Evolutionary conservation across 1,140 invertebrate genomes (phyloP).

Genomic region (Lucilia cuprina): DNA sequence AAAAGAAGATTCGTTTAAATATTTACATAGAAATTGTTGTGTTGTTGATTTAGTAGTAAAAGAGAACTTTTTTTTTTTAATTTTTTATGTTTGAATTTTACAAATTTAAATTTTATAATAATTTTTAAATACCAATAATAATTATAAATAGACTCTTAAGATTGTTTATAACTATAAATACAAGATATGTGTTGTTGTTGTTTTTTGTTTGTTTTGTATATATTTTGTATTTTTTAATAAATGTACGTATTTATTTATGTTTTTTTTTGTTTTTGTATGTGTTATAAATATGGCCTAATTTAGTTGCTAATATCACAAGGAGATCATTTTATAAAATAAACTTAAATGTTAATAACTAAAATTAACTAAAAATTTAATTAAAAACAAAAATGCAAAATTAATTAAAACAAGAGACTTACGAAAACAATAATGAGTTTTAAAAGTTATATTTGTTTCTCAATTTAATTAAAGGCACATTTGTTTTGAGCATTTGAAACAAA

Average conservation of each 20-base stretch:
- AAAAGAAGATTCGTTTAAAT: background rate
- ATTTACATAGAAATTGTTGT: constrained; percentile 17
- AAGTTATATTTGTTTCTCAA: background rate
- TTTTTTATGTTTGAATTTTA: background rate
- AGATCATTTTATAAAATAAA: constrained; percentile 12
- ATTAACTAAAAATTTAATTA: background rate
- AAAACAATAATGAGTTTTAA: background rate
- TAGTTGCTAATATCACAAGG: constrained; percentile 33
- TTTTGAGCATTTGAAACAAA: background rate
- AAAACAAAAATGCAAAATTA: background rate
- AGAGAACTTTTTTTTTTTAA: background rate
- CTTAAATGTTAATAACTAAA: background rate
- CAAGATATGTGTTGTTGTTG: constrained; percentile 9
- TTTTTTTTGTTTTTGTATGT: constrained; percentile 10
- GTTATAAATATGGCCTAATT: constrained; percentile 28
- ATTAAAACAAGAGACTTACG: background rate
- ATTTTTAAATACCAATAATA: background rate
- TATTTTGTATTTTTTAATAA: background rate
- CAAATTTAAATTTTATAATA: background rate
- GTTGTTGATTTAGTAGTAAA: background rate
- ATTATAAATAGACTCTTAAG: constrained; percentile 18
- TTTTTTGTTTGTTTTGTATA: background rate
- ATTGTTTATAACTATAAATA: constrained; percentile 14
- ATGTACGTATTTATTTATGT: background rate
- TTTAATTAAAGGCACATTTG: constrained; percentile 23